Evolutionary conservation across 2,888 invertebrate species (phyloP), one percentile per base, ranked within the genome.

Genomic region (Plagiodera versicolora): DNA sequence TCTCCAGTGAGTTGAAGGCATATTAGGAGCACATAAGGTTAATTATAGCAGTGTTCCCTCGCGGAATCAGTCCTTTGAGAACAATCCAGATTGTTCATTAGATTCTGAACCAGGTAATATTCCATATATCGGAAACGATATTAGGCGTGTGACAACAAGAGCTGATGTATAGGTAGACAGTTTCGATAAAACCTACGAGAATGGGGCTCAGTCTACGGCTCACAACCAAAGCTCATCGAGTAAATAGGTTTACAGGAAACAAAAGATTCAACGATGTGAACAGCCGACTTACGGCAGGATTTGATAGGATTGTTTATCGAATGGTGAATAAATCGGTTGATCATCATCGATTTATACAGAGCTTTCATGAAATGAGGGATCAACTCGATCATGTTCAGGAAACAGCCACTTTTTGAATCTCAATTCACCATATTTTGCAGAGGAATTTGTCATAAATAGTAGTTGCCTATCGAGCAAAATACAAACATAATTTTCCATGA

Each of bases 61-160:
- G 54, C 45, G 58, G 63, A 61, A 67, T 65, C 60, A 67, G 63
- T 60, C 67, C 68, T 68, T 67, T 68, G 68, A 64, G 67, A 63
- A 58, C 63, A 61, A 67, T 64, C 63, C 60, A 48, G 67, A 66
- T 66, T 60, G 63, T 67, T 64, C 61, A 65, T 68, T 66, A 63
- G 63, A 64, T 59, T 57, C 45, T 35, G 49, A 8, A 45, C 19
- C 44, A 53, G 44, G 18, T 53, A 53, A 53, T 53, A 45, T 28
- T 16, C 24, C 53, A 30, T 45, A 28, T 53, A 53, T 53, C 24
- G 24, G 20, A 20, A 52, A 19, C 52, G 39, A 32, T 52, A 39
- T 17, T 16, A 17, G 24, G 24, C 14, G 20, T 53, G 28, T 53
- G 24, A 53, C 44, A 53, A 39, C 19, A 44, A 24, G 18, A 53